phyloP scores from a whole-genome alignment of 2,888 invertebrate species.

The Pristionchus entomophagus region DNA sequence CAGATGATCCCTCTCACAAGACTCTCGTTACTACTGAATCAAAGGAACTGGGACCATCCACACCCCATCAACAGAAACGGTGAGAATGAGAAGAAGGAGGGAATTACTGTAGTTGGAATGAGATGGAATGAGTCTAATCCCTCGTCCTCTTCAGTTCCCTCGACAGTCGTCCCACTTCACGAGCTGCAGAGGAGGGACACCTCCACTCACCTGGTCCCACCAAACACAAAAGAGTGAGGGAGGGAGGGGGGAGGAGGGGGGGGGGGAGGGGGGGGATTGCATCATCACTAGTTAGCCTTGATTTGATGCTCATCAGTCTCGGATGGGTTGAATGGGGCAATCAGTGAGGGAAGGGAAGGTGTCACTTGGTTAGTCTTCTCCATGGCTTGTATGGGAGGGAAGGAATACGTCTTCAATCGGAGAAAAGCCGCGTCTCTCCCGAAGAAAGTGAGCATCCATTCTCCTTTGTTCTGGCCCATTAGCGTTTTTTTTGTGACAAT shows the following conservation, averaged over 20 bases:
- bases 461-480: neutral
- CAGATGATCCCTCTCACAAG: slow-evolving; percentile 23
- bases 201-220: slow-evolving; percentile 41
- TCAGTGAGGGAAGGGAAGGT: neutral
- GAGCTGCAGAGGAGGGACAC: slow-evolving; percentile 38
- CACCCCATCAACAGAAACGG: neutral
- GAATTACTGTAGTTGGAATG: too few relatives aligned
- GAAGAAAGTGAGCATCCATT: neutral
- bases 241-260: too few relatives aligned
- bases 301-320: too few relatives aligned
- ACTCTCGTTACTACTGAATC: neutral
- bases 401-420: slow-evolving; percentile 6
- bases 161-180: slow-evolving; percentile 46
- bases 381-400: slow-evolving; percentile 24
- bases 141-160: slow-evolving; percentile 16
- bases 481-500: neutral
- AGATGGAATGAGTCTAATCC: neutral
- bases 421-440: neutral
- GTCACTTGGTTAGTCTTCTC: neutral
- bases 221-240: slow-evolving; percentile 38
- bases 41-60: neutral
- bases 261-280: too few relatives aligned
- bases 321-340: neutral
- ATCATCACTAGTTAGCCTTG: neutral
- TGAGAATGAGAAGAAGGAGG: neutral